phyloP scores from a whole-genome alignment of 2,888 invertebrate species.

The Salticus scenicus region DNA sequence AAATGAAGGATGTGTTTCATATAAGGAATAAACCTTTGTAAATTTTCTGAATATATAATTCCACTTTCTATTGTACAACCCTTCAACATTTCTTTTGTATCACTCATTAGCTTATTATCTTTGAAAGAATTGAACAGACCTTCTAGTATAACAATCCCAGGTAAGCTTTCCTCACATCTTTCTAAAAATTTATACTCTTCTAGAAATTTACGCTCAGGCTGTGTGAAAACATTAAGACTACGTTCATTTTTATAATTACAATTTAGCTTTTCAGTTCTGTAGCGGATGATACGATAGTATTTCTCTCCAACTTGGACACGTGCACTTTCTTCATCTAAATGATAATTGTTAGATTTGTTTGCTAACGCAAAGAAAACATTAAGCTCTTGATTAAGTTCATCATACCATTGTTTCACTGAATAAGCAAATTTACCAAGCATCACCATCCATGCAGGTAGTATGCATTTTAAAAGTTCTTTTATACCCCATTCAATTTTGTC shows the following conservation, averaged over 20 bases:
- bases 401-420: too few relatives aligned
- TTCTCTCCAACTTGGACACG: background rate
- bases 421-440: background rate
- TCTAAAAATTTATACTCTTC: background rate
- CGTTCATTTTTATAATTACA: background rate
- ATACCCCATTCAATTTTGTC: background rate
- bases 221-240: background rate
- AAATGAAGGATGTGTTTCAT: background rate
- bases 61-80: background rate
- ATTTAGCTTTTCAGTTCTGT: background rate
- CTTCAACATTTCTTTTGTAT: background rate
- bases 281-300: background rate
- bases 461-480: background rate
- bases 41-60: background rate
- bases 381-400: background rate
- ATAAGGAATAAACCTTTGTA: background rate
- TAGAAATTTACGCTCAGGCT: background rate
- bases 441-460: background rate
- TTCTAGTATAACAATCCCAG: too few relatives aligned
- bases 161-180: too few relatives aligned
- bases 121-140: background rate
- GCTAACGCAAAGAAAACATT: constrained; percentile 1
- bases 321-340: background rate
- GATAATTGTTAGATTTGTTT: background rate
- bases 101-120: background rate